A percentile compares a stretch with the other conserved stretches of the same genome.
Evolutionary conservation across 2,888 invertebrate species (phyloP).

Genomic region (Aleiodes testaceus): DNA sequence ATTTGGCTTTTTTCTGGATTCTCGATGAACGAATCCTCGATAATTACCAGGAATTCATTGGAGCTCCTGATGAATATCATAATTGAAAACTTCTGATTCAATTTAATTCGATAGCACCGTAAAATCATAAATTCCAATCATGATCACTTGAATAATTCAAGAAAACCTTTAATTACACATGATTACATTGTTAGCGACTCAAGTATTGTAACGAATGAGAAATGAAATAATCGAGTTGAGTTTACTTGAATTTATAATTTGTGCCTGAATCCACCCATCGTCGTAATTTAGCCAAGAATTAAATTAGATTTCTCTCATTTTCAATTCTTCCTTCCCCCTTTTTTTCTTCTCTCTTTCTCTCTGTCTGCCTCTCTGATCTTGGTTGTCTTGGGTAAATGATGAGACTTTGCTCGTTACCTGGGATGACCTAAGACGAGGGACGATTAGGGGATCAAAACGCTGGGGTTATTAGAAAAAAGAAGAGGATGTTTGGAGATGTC

Average conservation of each 20-base stretch:
- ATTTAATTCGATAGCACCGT: not conserved
- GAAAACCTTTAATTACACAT: not conserved
- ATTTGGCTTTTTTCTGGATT: no score
- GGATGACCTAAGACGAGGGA: constrained; percentile 27
- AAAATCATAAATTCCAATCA: not conserved
- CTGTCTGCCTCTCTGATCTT: not conserved
- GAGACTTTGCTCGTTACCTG: constrained; percentile 33
- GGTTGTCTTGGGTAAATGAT: constrained; percentile 27
- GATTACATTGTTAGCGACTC: not conserved
- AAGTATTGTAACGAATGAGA: constrained; percentile 2
- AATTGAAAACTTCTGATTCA: no score
- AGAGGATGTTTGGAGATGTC: constrained; percentile 22
- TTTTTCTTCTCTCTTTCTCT: not conserved
- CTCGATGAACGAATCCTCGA: no score
- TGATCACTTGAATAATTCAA: not conserved
- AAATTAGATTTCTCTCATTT: constrained; percentile 14
- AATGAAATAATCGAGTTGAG: constrained; percentile 1
- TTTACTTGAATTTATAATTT: not conserved
- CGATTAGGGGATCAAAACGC: constrained; percentile 25
- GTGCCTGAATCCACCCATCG: not conserved
- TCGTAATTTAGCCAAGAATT: not conserved
- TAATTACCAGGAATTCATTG: no score
- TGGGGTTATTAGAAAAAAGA: constrained; percentile 3
- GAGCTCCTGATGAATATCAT: no score
- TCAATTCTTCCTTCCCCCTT: not conserved